These are phyloP conservation scores for Trachurus trachurus DNA, from an alignment of 2,797 vertebrate species.

Conservation along the genomic window DNA sequence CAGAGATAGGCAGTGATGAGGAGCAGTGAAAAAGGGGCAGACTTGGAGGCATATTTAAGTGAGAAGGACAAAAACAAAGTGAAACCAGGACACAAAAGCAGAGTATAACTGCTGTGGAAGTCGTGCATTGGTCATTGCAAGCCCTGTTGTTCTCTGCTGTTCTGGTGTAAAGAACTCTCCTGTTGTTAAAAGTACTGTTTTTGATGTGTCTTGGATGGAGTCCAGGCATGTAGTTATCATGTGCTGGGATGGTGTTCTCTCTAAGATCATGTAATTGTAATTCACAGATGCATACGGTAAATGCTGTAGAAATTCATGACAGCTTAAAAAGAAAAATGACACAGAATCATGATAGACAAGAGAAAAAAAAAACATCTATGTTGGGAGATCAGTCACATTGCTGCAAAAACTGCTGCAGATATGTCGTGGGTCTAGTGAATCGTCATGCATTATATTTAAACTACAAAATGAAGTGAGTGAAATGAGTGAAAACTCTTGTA, in stretches of 20 bases:
- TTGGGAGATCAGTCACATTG: background rate
- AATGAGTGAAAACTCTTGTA: background rate
- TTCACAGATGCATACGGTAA: conserved; percentile 22
- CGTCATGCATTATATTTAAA: background rate
- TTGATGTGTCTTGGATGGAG: conserved; percentile 47
- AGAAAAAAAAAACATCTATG: background rate
- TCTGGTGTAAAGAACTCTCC: conserved; percentile 37
- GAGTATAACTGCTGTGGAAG: conserved; percentile 48
- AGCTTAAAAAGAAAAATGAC: background rate
- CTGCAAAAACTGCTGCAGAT: background rate
- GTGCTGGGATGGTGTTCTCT: conserved; percentile 54
- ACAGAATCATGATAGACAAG: background rate
- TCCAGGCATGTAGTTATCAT: conserved; percentile 58
- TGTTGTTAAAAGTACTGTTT: conserved; percentile 55
- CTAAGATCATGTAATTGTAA: conserved; percentile 42
- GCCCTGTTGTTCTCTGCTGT: conserved; percentile 23
- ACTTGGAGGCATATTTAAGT: background rate
- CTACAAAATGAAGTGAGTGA: background rate
- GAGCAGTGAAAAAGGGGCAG: background rate
- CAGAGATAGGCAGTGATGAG: conserved; percentile 2
- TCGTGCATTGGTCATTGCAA: conserved; percentile 33
- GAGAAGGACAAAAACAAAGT: conserved; percentile 29
- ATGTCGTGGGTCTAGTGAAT: background rate
- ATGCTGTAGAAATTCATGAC: conserved; percentile 18
- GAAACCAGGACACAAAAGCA: conserved; percentile 9